Conservation (phyloP, 1,140 invertebrate genomes). For the Eumaeus atala region DNA sequence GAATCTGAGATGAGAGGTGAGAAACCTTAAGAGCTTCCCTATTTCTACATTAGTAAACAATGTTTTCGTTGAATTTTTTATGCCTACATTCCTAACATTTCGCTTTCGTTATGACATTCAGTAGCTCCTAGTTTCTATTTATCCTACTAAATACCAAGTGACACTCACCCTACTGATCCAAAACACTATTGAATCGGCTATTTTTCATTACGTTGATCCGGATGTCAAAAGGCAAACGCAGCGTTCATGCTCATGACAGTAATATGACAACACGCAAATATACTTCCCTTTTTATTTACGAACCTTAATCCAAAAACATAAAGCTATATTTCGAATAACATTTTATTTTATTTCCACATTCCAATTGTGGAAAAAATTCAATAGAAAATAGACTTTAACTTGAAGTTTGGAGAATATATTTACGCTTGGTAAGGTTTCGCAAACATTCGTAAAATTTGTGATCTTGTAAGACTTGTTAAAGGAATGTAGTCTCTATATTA, state of each 20-base stretch:
- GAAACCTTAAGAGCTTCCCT: no score
- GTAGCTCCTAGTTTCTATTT: neutral
- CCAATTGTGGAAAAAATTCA: no score
- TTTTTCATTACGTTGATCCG: conserved; percentile 30
- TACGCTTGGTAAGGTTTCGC: conserved; percentile 7
- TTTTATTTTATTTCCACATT: neutral
- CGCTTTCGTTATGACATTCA: no score
- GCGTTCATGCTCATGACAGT: conserved; percentile 32
- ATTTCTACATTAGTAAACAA: no score
- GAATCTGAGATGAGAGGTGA: no score
- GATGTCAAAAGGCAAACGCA: conserved; percentile 39
- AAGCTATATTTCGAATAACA: neutral
- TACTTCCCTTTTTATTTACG: neutral
- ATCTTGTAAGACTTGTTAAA: no score
- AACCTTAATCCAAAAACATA: neutral
- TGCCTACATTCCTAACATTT: no score
- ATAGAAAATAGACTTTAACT: no score
- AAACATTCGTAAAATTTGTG: conserved; percentile 4
- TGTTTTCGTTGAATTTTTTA: no score
- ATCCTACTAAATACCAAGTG: neutral
- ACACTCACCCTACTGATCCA: conserved; percentile 17
- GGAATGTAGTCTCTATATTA: no score
- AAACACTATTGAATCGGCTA: conserved; percentile 28
- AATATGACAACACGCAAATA: conserved; percentile 11
- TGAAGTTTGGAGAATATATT: neutral